Percentiles rank a stretch among this genome's conserved stretches.
Evolutionary conservation across 2,113 vertebrate genomes (phyloP).

Genomic region (Microtus richardsoni): DNA sequence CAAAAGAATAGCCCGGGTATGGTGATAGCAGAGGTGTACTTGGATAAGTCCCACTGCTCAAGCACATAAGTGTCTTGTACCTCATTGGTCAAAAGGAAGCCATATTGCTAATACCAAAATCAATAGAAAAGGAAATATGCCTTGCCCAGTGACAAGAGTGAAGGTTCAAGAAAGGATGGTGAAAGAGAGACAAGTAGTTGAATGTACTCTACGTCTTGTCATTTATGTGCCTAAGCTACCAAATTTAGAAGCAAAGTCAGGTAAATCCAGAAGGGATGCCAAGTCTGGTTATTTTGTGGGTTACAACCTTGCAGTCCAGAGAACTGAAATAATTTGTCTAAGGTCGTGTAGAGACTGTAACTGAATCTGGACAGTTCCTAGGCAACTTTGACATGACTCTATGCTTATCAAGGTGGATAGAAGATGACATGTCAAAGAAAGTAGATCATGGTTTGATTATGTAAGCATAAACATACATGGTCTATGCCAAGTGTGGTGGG

Average conservation of each 20-base stretch:
- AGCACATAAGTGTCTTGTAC: conserved; percentile 1
- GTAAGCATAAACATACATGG: neutral
- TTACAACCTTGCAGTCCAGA: neutral
- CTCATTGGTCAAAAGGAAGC: neutral
- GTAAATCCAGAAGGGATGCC: conserved; percentile 33
- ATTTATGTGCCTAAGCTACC: neutral
- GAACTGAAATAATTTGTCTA: conserved; percentile 6
- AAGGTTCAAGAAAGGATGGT: neutral
- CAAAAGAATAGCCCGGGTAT: neutral
- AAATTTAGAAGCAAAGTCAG: neutral
- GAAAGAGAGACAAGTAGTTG: neutral
- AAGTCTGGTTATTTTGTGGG: conserved; percentile 12
- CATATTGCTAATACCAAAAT: neutral
- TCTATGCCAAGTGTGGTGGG: neutral
- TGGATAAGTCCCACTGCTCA: neutral
- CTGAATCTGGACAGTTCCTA: neutral
- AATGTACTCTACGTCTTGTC: neutral
- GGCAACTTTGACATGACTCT: neutral
- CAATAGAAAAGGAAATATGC: neutral
- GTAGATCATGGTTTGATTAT: neutral
- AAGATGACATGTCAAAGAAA: conserved; percentile 3
- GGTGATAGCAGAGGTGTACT: neutral
- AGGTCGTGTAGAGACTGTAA: neutral
- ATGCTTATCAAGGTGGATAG: neutral
- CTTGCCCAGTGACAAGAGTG: neutral